These are phyloP conservation scores for Botia almorhae DNA, from an alignment of 2,797 vertebrate genomes.

Conservation along the genomic window DNA sequence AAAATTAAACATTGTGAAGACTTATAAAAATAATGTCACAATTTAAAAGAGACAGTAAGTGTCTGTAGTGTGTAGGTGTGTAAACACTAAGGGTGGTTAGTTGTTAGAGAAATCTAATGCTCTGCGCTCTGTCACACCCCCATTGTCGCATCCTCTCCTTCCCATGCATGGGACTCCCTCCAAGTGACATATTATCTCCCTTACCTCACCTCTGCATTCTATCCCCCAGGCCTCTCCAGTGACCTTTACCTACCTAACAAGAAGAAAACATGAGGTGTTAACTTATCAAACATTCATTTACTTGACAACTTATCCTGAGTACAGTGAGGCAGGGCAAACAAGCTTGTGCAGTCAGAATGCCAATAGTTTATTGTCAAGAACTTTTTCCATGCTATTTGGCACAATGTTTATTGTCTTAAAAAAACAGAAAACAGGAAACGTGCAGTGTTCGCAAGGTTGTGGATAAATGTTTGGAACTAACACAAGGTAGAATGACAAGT, in stretches of 20 bases:
- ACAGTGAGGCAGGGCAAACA: background rate
- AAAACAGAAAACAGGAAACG: background rate
- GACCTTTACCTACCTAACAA: constrained; percentile 51
- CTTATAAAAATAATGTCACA: no score
- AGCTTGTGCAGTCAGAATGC: background rate
- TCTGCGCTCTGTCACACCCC: background rate
- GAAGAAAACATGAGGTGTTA: constrained; percentile 48
- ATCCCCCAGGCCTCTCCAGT: constrained; percentile 10
- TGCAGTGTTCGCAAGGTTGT: background rate
- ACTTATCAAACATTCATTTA: constrained; percentile 46
- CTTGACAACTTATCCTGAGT: constrained; percentile 17
- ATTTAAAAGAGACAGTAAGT: background rate
- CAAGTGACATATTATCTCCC: background rate
- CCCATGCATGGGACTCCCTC: no score
- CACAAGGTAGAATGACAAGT: no score
- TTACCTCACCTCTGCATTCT: constrained; percentile 3
- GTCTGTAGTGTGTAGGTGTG: constrained; percentile 21
- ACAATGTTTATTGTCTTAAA: background rate
- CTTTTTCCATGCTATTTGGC: background rate
- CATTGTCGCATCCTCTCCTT: background rate
- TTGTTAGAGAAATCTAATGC: constrained; percentile 49
- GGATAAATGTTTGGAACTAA: no score
- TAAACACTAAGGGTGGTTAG: constrained; percentile 16
- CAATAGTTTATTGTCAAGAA: background rate
- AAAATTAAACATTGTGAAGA: background rate